Evolutionary conservation across 2,113 vertebrate species (phyloP), one percentile per base, ranked within the genome.

Genomic region (Ciconia stormi): DNA sequence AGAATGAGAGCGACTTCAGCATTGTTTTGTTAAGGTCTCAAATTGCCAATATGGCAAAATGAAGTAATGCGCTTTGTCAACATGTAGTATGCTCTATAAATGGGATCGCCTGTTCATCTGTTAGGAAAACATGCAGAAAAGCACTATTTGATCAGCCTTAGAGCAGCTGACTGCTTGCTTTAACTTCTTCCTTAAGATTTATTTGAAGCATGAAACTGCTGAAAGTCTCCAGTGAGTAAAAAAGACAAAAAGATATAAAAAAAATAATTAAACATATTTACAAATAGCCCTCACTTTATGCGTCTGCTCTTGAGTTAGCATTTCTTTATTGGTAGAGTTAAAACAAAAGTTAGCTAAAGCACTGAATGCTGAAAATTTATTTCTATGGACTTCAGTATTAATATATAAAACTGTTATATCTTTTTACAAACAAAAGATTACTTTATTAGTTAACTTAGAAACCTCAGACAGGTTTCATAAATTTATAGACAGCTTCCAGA

Each of bases 21-120:
- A 97, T 95, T 98, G 95, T 97, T 98, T 97, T 97, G 81, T 88
- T 97, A 97, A 97, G 87, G 96, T 97, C 97, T 98, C 97, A 81
- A 97, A 93, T 97, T 97, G 97, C 97, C 94, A 97, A 92, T 94
- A 93, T 3, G 69, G 96, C 97, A 97, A 97, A 97, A 91, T 96
- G 96, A 97, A 97, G 94, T 97, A 96, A 97, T 95, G 97, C 1
- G 0, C 95, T 96, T 95, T 96, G 93, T 97, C 97, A 97, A 98
- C 95, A 95, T 91, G 93, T 97, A 98, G 96, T 90, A 96, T 83
- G 89, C 88, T 95, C 93, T 96, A 86, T 90, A 97, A 96, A 93
- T 90, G 96, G 80, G 92, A 89, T 36, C 36, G 87, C 86, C 86
- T 96, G 90, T 83, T 95, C 90, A 94, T 96, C 95, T 96, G 55